These are phyloP conservation scores for Microcebus jonahi DNA, from an alignment of 2,113 vertebrate genomes.

Conservation along the genomic window DNA sequence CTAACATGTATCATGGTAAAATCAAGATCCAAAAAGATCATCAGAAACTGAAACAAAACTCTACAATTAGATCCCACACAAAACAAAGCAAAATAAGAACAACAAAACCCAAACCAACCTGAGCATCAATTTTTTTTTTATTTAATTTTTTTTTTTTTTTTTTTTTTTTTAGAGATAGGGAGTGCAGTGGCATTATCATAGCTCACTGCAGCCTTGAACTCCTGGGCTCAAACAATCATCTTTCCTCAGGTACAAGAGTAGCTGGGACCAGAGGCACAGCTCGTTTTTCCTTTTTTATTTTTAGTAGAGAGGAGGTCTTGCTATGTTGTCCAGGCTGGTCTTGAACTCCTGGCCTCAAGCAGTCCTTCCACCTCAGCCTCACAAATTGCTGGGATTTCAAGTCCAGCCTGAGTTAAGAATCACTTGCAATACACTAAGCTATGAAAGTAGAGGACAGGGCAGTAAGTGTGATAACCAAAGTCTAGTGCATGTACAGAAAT, in stretches of 20 bases:
- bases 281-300: too few relatives aligned
- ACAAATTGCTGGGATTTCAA: neutral
- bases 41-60: conserved; percentile 22
- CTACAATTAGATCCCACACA: neutral
- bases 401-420: neutral
- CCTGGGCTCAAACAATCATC: too few relatives aligned
- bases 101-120: neutral
- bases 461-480: neutral
- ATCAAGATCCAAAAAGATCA: neutral
- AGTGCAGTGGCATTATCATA: too few relatives aligned
- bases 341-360: too few relatives aligned
- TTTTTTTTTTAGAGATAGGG: too few relatives aligned
- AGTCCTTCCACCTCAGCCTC: too few relatives aligned
- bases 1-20: neutral
- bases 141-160: too few relatives aligned
- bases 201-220: too few relatives aligned
- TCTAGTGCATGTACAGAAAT: neutral
- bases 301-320: too few relatives aligned
- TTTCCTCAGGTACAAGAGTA: too few relatives aligned
- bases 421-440: neutral
- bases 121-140: neutral
- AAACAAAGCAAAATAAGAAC: neutral
- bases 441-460: neutral
- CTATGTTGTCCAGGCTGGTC: too few relatives aligned
- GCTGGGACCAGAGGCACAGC: too few relatives aligned